phyloP scores from a whole-genome alignment of 2,113 vertebrate species.

The human (Homo sapiens) region DNA sequence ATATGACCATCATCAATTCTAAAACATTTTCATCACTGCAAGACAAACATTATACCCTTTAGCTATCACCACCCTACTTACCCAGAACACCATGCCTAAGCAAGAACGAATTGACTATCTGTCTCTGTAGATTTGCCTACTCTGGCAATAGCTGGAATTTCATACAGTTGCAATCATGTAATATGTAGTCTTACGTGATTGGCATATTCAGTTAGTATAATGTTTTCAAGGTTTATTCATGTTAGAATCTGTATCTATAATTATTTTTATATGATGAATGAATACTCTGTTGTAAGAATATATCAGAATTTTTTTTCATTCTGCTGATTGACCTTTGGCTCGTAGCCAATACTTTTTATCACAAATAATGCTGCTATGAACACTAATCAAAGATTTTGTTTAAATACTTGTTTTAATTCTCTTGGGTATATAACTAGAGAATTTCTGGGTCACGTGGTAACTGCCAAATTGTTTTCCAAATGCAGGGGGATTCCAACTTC shows the following conservation, averaged over 20 bases:
- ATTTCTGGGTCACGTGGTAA: neutral
- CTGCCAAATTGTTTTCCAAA: neutral
- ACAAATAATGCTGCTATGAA: neutral
- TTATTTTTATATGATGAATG: neutral
- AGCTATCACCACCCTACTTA: neutral
- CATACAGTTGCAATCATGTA: neutral
- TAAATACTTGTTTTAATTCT: neutral
- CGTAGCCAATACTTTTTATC: slow-evolving; percentile 68
- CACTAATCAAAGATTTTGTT: neutral
- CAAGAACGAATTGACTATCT: neutral
- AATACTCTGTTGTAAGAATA: neutral
- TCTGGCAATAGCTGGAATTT: neutral
- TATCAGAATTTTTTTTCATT: neutral
- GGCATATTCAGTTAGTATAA: neutral
- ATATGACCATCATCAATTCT: neutral
- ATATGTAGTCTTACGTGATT: neutral
- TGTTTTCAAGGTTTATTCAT: neutral
- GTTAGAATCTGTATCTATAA: neutral
- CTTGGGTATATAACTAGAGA: neutral
- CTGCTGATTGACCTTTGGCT: neutral
- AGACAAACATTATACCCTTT: neutral
- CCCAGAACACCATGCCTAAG: neutral
- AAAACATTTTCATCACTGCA: neutral
- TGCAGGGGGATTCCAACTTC: neutral
- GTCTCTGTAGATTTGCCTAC: neutral